Evolutionary conservation across 2,888 invertebrate genomes (phyloP).

Genomic region (Stenchaetothrips biformis): DNA sequence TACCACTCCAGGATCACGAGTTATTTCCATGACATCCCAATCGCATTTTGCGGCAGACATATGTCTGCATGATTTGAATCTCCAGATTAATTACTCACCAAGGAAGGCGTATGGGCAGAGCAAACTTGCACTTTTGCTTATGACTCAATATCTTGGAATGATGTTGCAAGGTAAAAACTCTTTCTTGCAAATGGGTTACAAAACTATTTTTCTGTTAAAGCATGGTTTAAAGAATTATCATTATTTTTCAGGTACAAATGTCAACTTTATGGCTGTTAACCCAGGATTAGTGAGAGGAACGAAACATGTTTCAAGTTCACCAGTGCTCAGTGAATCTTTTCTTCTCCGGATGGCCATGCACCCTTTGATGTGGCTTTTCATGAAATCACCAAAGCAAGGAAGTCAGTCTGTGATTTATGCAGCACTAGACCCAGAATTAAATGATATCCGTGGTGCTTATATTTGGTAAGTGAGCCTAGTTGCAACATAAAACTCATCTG

Average conservation of each 20-base stretch:
- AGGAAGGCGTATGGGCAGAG: slow-evolving; percentile 65
- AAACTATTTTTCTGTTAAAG: slow-evolving; percentile 1
- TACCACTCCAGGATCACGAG: slow-evolving; percentile 58
- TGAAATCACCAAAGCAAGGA: slow-evolving; percentile 63
- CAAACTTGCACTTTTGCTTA: slow-evolving; percentile 71
- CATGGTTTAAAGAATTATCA: not conserved
- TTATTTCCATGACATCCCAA: slow-evolving; percentile 66
- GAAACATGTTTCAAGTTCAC: slow-evolving; percentile 44
- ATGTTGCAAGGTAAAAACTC: slow-evolving; percentile 53
- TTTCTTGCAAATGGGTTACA: slow-evolving; percentile 36
- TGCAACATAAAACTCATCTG: slow-evolving; percentile 23
- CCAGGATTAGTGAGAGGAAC: slow-evolving; percentile 54
- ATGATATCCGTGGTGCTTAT: slow-evolving; percentile 61
- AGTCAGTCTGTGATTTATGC: slow-evolving; percentile 63
- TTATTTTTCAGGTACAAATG: slow-evolving; percentile 55
- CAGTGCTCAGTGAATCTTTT: slow-evolving; percentile 51
- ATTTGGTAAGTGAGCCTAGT: slow-evolving; percentile 53
- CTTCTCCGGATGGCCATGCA: slow-evolving; percentile 57
- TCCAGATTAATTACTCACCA: slow-evolving; percentile 59
- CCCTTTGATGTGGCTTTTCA: slow-evolving; percentile 66
- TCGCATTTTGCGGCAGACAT: slow-evolving; percentile 63
- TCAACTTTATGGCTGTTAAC: slow-evolving; percentile 74
- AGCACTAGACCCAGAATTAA: slow-evolving; percentile 59
- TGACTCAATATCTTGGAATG: slow-evolving; percentile 60
- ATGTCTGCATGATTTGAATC: slow-evolving; percentile 63